Evolutionary conservation across 2,797 vertebrate species (phyloP), one percentile per base, ranked within the genome.

Genomic region (Anomalospiza imberbis): DNA sequence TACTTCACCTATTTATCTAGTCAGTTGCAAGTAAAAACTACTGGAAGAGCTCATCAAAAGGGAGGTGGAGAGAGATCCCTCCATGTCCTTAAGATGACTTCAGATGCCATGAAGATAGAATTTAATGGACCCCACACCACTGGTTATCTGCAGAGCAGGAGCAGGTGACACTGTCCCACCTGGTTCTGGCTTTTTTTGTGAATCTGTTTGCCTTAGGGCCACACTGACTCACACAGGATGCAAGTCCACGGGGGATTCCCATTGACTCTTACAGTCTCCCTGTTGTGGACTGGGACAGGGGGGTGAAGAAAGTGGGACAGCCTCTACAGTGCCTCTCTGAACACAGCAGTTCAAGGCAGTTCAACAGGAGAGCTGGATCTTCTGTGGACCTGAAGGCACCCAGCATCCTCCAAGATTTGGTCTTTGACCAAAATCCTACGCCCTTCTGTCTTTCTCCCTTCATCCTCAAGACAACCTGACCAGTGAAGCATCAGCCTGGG

Each of bases 201-300:
- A 12, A n/a, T 32, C 8, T 70, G 14, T 21, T 25, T 7, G 7
- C 20, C 48, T 40, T 10, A 42, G n/a, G 28, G 66, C 20, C 70
- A 50, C 29, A 5, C 53, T 22, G 36, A 40, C 7, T 53, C 31
- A 32, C 74, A 66, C 5, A 24, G 51, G 48, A 80, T 7, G 9
- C 6, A 51, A 0, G 26, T 48, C 32, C 61, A 38, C 1, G 7
- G 34, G 13, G 13, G 8, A 58, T 22, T 34, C 17, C 11, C 66
- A 38, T 0, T 0, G 4, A 61, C 8, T 48, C 36, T 26, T 13
- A 17, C 2, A 9, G 19, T 42, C 25, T 50, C 36, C 45, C 65
- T 9, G 12, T 7, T 38, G 31, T 17, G 40, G 44, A 21, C 26
- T 10, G 17, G n/a, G n/a, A 32, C 10, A 24, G 10, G 8, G 13